Base-by-base conservation (phyloP, 2,113 vertebrate species). In the Macquaria ambigua region DNA sequence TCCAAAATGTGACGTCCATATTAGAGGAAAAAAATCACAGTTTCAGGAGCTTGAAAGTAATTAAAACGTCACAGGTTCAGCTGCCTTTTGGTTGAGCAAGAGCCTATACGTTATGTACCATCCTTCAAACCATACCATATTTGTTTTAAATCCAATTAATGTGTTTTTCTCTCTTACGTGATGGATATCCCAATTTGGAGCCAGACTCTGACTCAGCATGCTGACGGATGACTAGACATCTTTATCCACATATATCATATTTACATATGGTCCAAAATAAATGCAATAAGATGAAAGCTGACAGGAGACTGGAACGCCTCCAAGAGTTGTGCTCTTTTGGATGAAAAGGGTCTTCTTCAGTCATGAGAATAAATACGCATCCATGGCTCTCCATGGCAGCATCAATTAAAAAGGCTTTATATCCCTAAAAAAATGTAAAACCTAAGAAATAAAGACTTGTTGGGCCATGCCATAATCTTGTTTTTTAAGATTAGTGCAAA, bases 101-200 rank as follows among this genome's bases (percentile, higher is more conserved):
- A 71, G 66, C 56, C 74, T 53, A 2, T 31, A 71, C 50, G 34
- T 85, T 79, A 53, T 43, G 61, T 63, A 9, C 56, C 48, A 63
- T 78, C 70, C 74, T 72, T 86, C 81, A 81, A 56, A 71, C 76
- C 37, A 23, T 31, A 63, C 71, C 71, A 74, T 81, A 82, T 86
- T 88, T 89, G 68, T 81, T 89, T 88, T 89, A 81, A 85, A 87
- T 91, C 82, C 82, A 89, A 88, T 90, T 86, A 81, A 88, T 88
- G 72, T 76, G 75, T 84, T 91, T 90, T 88, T 69, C 78, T 69
- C 48, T 69, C 52, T 62, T 58, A 55, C 63, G 46, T 87, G 89
- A 92, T 93, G 83, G 74, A 83, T 91, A 83, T 76, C 58, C 66
- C 50, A 80, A 84, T 88, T 74, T 79, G 67, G 48, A 91, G 70